A percentile compares a stretch with the other conserved stretches of the same genome.
Conservation (phyloP, 2,113 vertebrate species). For the Otolemur garnettii region DNA sequence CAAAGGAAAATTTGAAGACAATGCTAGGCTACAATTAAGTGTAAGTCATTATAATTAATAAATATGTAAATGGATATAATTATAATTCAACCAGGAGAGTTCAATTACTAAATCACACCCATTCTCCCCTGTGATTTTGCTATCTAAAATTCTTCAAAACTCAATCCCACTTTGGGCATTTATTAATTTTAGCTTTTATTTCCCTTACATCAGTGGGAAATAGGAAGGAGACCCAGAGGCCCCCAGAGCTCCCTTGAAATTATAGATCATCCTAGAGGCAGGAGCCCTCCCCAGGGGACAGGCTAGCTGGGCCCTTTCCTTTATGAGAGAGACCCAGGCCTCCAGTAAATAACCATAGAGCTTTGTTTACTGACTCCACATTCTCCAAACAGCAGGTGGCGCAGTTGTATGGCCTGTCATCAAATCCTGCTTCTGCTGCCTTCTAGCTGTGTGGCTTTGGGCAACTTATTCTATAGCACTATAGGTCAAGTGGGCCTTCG, state of each 20-base stretch:
- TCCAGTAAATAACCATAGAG: not conserved
- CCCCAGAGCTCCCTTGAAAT: not conserved
- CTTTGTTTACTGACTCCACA: not conserved
- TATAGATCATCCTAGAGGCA: not conserved
- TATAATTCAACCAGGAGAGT: not conserved
- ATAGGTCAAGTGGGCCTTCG: not conserved
- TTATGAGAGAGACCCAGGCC: not conserved
- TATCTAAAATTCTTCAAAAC: not conserved
- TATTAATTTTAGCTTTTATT: not conserved
- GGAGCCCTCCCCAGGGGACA: not conserved
- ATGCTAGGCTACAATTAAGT: not conserved
- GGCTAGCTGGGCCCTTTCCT: not conserved
- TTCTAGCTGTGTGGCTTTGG: not conserved
- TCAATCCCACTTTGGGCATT: not conserved
- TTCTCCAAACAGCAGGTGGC: not conserved
- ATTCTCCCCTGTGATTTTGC: not conserved
- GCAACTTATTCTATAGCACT: not conserved
- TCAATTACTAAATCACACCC: not conserved
- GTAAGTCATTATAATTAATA: not conserved
- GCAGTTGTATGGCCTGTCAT: not conserved
- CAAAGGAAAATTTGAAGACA: conserved; percentile 6
- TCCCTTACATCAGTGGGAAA: not conserved
- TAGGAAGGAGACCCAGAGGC: not conserved
- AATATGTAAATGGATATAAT: not conserved
- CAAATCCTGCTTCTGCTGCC: not conserved